A percentile compares a stretch with the other conserved stretches of the same genome.
Evolutionary conservation across 1,140 invertebrate genomes (phyloP).

Genomic region (Sweltsa coloradensis): DNA sequence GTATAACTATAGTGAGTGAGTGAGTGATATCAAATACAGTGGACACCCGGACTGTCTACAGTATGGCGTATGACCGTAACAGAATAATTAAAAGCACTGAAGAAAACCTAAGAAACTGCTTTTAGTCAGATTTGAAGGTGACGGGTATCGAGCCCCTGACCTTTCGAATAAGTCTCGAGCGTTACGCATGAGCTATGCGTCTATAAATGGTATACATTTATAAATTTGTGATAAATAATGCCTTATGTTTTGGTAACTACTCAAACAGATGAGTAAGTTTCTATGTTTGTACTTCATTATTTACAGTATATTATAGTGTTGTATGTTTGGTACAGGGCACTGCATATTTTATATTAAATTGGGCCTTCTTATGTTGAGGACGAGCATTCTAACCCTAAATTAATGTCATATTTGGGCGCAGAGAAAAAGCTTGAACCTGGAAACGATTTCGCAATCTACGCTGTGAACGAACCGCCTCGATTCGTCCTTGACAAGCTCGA

Average conservation of each 20-base stretch:
- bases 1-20: too few relatives aligned
- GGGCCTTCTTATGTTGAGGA: constrained; percentile 31
- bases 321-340: not conserved
- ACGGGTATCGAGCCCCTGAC: too few relatives aligned
- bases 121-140: too few relatives aligned
- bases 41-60: too few relatives aligned
- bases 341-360: constrained; percentile 22
- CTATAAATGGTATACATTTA: too few relatives aligned
- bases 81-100: too few relatives aligned
- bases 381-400: constrained; percentile 28
- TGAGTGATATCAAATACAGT: too few relatives aligned
- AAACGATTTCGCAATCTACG: constrained; percentile 31
- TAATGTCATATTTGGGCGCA: constrained; percentile 31
- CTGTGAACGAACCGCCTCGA: constrained; percentile 25
- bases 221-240: constrained; percentile 1
- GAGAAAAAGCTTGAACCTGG: constrained; percentile 24
- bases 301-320: not conserved
- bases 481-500: constrained; percentile 32
- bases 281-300: not conserved
- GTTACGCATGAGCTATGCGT: too few relatives aligned
- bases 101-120: too few relatives aligned
- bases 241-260: constrained; percentile 6
- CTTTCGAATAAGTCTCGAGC: too few relatives aligned
- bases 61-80: too few relatives aligned
- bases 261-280: not conserved